Conservation (phyloP, 2,888 invertebrate species). For the Sminthurinus aureus region DNA sequence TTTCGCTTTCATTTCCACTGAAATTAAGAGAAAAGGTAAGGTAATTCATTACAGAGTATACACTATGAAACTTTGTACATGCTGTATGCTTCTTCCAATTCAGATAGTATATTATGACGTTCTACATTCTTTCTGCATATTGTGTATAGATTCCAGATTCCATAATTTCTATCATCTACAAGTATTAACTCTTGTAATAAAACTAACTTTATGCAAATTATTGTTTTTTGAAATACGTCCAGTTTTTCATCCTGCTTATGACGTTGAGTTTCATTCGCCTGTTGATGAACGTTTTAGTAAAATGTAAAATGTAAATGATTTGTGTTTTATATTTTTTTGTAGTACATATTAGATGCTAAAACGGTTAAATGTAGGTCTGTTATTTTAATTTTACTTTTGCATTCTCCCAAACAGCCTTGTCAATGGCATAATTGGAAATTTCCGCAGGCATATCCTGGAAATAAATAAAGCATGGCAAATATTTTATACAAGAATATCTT, state of each 20-base stretch:
- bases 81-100: no score
- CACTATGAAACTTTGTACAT: no score
- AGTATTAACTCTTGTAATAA: not conserved
- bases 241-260: slow-evolving; percentile 47
- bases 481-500: no score
- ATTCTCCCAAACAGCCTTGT: slow-evolving; percentile 40
- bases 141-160: not conserved
- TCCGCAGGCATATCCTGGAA: slow-evolving; percentile 49
- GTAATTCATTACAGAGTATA: no score
- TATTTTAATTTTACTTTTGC: slow-evolving; percentile 23
- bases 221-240: slow-evolving; percentile 52
- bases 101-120: no score
- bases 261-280: slow-evolving; percentile 40
- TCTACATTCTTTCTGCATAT: no score
- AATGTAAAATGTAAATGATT: not conserved
- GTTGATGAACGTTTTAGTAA: not conserved
- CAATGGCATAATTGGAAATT: slow-evolving; percentile 45
- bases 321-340: not conserved
- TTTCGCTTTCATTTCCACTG: slow-evolving; percentile 39
- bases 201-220: slow-evolving; percentile 45
- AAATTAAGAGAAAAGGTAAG: not conserved
- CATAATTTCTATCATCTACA: not conserved
- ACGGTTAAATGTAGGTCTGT: no score
- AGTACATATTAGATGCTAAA: no score
- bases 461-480: no score